Evolutionary conservation across 2,113 vertebrate species (phyloP).

Genomic region (Xiphophorus hellerii): DNA sequence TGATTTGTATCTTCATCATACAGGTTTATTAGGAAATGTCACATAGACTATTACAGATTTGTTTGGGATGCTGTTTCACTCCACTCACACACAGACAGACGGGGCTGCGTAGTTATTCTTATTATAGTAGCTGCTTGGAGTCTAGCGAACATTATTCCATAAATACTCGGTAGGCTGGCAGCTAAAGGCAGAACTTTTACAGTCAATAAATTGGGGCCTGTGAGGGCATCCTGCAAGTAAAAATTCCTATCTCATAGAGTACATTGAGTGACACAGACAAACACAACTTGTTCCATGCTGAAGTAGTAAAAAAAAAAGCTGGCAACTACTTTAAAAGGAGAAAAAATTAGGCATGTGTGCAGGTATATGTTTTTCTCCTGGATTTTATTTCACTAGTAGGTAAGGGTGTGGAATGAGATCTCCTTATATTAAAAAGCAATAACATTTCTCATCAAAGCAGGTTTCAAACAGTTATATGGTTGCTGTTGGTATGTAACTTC

Average conservation of each 20-base stretch:
- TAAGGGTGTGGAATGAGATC: no score
- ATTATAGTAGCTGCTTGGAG: neutral
- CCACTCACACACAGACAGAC: neutral
- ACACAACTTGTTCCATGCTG: neutral
- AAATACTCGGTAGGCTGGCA: neutral
- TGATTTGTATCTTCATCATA: neutral
- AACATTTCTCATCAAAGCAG: no score
- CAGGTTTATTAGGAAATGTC: neutral
- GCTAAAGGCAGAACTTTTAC: neutral
- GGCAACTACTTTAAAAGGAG: neutral
- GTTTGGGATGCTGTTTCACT: neutral
- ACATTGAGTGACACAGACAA: neutral
- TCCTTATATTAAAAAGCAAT: no score
- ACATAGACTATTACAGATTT: neutral
- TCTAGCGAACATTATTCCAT: slow-evolving; percentile 1
- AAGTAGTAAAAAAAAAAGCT: neutral
- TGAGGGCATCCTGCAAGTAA: neutral
- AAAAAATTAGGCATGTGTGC: neutral
- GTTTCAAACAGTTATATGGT: no score
- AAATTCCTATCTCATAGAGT: neutral
- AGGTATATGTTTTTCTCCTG: no score
- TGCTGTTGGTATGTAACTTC: no score
- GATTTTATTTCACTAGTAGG: no score
- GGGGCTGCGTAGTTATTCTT: neutral
- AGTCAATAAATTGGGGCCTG: neutral